Base-by-base conservation (phyloP, 2,888 invertebrate species). In the Stenotaenia linearis region DNA sequence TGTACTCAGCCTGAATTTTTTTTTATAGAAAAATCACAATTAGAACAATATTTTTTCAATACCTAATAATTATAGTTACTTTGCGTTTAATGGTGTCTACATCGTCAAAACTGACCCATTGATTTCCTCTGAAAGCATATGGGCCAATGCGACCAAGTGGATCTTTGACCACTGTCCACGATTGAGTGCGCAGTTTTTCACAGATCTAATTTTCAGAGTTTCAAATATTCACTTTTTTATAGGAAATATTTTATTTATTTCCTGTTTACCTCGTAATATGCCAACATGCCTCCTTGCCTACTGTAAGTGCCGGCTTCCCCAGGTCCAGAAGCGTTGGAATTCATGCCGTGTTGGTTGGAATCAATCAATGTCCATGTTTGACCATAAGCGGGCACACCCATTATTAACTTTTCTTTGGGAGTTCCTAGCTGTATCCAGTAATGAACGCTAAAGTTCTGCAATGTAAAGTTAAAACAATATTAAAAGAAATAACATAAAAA, bases 71-170 rank as follows among this genome's bases (percentile, higher is more conserved):
- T 23, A 61, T 37, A 61, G 25, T 61, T 69, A 84, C 84, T 83
- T 96, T 96, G 83, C 93, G 91, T 32, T 91, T 89, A 23, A 94
- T 91, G 91, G 95, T 95, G 40, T 90, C 90, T 40, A 92, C 90
- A 85, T 97, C 96, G 84, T 97, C 97, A 84, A 95, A 97, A 7
- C 95, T 94, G 6, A 96, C 96, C 96, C 96, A 97, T 84, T 97
- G 96, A 85, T 95, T 94, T 0, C 90, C 89, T 80, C 88, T 89
- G 81, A 91, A 90, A 0, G 92, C 91, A 85, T 91, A 93, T 0
- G 94, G 93, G 0, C 94, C 94, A 82, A 91, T 90, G 18, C 89
- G 86, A 0, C 90, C 90, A 77, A 91, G 86, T 0, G 91, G 90
- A 83, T 90, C 90, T 84, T 92, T 89, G 25, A 92, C 90, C 10